Evolutionary conservation across 2,113 vertebrate genomes (phyloP).

Genomic region (Pitta sordida): DNA sequence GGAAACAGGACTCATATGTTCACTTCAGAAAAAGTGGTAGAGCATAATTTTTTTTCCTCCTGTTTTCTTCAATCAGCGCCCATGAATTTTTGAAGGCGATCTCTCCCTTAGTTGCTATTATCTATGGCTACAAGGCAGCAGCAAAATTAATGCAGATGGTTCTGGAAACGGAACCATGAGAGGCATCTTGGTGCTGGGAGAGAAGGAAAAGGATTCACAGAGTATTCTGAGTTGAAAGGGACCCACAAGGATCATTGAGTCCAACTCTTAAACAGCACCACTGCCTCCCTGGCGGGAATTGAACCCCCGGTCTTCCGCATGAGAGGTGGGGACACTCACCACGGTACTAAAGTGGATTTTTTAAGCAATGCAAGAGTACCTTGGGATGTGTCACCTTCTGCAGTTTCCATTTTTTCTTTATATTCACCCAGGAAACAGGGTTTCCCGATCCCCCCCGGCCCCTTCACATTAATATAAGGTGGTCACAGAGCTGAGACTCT

Average conservation of each 20-base stretch:
- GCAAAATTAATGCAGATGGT: neutral
- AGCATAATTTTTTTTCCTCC: rapidly evolving
- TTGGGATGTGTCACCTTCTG: neutral
- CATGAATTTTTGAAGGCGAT: neutral
- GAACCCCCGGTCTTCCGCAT: too few relatives aligned
- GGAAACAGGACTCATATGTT: neutral
- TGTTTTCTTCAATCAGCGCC: neutral
- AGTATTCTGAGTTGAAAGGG: too few relatives aligned
- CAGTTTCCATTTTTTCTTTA: neutral
- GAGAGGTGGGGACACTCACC: too few relatives aligned
- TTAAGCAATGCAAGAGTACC: neutral
- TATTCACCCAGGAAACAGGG: neutral
- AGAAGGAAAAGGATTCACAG: too few relatives aligned
- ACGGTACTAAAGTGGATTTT: too few relatives aligned
- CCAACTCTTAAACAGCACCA: too few relatives aligned
- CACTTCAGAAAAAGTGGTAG: neutral
- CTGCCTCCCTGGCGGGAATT: too few relatives aligned
- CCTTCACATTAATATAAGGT: neutral
- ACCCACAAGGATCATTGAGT: too few relatives aligned
- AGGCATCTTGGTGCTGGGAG: neutral
- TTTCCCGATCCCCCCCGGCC: rapidly evolving
- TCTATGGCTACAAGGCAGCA: neutral
- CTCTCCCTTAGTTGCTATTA: neutral
- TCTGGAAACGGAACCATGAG: neutral
- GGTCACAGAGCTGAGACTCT: neutral